Conservation (phyloP, 2,113 vertebrate species). For the Butorides virescens region DNA sequence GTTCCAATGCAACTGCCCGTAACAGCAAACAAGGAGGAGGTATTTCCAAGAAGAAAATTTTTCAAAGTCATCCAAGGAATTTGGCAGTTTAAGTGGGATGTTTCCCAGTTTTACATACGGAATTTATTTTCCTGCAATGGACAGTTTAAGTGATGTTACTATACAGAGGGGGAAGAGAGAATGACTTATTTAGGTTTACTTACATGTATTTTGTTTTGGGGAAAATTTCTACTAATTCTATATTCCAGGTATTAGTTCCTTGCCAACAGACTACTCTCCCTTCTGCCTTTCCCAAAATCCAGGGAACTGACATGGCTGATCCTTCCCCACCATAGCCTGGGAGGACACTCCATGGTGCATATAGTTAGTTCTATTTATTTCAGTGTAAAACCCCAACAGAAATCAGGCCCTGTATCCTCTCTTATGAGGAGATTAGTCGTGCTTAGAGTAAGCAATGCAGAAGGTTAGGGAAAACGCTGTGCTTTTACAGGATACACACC, state of each 20-base stretch:
- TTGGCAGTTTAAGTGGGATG: not conserved
- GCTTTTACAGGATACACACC: not conserved
- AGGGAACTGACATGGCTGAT: not conserved
- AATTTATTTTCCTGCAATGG: not conserved
- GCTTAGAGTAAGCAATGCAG: not conserved
- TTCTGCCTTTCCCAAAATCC: not conserved
- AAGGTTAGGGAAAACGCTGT: not conserved
- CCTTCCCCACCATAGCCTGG: not conserved
- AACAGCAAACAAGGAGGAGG: constrained; percentile 1
- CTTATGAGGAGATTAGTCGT: not conserved
- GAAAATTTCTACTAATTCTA: not conserved
- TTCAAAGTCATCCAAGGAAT: not conserved
- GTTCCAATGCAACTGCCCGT: not conserved
- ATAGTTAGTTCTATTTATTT: not conserved
- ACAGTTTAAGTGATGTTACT: not conserved
- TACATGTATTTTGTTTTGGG: not conserved
- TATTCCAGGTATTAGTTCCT: not conserved
- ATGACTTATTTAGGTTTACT: not conserved
- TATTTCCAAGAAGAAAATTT: not conserved
- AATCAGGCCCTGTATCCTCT: not conserved
- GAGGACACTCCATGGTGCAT: not conserved
- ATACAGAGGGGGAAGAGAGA: not conserved
- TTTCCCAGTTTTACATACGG: not conserved
- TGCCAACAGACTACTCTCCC: not conserved
- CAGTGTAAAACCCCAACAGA: not conserved